Evolutionary conservation across 2,797 vertebrate species (phyloP).

Genomic region (Tenualosa thibaudeaui): DNA sequence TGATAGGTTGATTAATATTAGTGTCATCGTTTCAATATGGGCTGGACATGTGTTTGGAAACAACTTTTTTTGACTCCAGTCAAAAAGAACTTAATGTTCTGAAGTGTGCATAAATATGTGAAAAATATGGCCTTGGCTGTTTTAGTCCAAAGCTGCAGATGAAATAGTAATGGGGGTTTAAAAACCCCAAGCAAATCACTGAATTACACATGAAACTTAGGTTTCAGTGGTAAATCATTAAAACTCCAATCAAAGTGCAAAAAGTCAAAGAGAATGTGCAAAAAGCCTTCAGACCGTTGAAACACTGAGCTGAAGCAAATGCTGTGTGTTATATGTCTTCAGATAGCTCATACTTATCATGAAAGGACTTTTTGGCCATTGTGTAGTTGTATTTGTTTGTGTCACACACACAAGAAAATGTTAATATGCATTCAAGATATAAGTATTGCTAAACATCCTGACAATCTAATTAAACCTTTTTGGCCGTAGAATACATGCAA

Average conservation of each 20-base stretch:
- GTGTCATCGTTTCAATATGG: neutral
- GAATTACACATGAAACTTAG: constrained; percentile 3
- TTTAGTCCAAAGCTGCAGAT: neutral
- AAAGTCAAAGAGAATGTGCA: neutral
- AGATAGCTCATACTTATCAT: neutral
- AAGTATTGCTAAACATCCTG: neutral
- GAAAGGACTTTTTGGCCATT: neutral
- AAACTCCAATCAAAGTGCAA: constrained; percentile 18
- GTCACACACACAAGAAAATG: neutral
- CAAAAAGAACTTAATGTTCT: neutral
- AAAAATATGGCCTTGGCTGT: neutral
- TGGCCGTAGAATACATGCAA: neutral
- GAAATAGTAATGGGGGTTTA: constrained; percentile 16
- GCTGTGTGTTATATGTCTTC: neutral
- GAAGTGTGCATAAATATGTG: neutral
- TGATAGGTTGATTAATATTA: neutral
- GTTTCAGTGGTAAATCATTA: neutral
- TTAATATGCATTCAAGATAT: neutral
- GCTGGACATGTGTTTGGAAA: neutral
- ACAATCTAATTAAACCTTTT: neutral
- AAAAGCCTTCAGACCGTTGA: neutral
- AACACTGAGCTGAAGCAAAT: neutral
- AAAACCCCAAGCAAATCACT: constrained; percentile 2
- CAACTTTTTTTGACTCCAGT: neutral
- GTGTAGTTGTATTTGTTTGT: neutral